Conservation (phyloP, 2,113 vertebrate species). For the Phylloscopus trochiloides region DNA sequence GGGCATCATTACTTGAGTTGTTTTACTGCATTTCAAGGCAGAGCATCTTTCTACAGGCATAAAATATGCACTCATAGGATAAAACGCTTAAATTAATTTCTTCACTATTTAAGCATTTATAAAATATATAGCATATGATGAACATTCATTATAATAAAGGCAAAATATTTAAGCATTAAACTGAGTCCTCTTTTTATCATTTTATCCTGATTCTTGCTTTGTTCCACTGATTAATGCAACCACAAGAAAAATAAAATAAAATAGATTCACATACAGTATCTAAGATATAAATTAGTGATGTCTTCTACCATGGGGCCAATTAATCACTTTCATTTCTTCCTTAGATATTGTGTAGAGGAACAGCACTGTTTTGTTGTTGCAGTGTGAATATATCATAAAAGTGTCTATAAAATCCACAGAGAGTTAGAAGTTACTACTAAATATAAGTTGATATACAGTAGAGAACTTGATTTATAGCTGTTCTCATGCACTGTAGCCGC, state of each 20-base stretch:
- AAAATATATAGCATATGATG: neutral
- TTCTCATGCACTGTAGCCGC: neutral
- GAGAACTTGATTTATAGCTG: conserved; percentile 5
- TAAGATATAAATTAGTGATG: conserved; percentile 2
- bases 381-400: neutral
- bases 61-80: neutral
- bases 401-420: conserved; percentile 5
- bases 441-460: neutral
- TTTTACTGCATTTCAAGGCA: neutral
- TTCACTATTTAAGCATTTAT: neutral
- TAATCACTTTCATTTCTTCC: neutral
- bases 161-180: neutral
- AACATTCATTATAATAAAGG: neutral
- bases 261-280: neutral
- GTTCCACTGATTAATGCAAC: neutral
- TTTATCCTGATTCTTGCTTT: neutral
- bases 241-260: neutral
- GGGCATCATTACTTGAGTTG: neutral
- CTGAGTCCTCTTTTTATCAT: neutral
- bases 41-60: neutral
- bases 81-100: neutral
- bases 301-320: neutral
- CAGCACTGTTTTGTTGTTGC: neutral
- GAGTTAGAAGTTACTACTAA: conserved; percentile 18
- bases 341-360: neutral